Evolutionary conservation across 2,888 invertebrate genomes (phyloP), one percentile per base, ranked within the genome.

Genomic region (Tethea ocularis): DNA sequence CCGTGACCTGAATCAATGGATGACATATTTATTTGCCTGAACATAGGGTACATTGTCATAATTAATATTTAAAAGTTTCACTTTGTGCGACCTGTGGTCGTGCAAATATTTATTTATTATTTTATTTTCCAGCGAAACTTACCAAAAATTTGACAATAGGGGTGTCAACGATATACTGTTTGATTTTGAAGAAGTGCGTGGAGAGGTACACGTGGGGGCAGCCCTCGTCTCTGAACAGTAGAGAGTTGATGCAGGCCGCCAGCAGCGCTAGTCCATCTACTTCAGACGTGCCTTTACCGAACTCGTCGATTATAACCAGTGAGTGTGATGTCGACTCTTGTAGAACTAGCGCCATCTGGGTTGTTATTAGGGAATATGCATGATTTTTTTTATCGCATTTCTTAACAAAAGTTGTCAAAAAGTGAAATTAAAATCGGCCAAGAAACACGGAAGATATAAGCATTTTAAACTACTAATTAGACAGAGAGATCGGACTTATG

Each of bases 261-360:
- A 97, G 87, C 52, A 98, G 85, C 0, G 96, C 93, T 38, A 96
- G 82, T 0, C 97, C 97, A 86, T 97, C 97, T 17, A 94, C 88
- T 80, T 95, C 94, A 1, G 94, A 88, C 1, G 98, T 98, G 62
- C 98, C 97, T 83, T 96, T 96, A 4, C 98, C 98, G 90, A 98
- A 97, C 90, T 98, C 98, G 87, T 99, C 98, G 41, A 98, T 93
- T 33, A 98, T 90, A 0, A 98, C 93, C 3, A 99, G 86, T 0
- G 97, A 97, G 63, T 92, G 88, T 0, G 92, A 82, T 0, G 94
- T 94, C 0, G 96, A 95, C 68, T 95, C 94, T 68, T 94, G 93
- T 2, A 97, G 84, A 3, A 97, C 96, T 20, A 95, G 88, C 2
- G 96, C 94, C 91, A 97, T 95, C 97, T 97, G 13, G 74, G 51